Base-by-base conservation (phyloP, 2,113 vertebrate species). In the Crotalus viridis region DNA sequence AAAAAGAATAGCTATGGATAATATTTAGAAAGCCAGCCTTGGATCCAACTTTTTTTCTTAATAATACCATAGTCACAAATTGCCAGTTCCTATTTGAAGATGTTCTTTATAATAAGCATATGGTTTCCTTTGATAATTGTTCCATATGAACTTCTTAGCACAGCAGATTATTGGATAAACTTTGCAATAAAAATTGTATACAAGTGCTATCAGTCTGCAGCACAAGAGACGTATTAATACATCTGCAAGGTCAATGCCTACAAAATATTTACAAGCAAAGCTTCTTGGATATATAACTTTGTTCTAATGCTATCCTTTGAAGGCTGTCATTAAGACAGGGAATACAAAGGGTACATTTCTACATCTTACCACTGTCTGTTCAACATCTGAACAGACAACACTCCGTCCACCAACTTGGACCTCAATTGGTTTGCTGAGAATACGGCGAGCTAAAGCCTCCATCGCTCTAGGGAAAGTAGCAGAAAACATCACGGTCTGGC, bases 401-500 rank as follows among this genome's bases (percentile, higher is more conserved):
- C 99, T 99, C 94, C 99, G 98, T 59, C 99, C 99, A 94, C 99
- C 99, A 33, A 99, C 99, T 97, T 99, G 99, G 92, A 99, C 98
- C 97, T 99, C 99, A 19, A 99, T 97, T 7, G 99, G 99, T 94
- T 99, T 99, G 56, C 97, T 97, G 9, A 99, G 97, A 96, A 99
- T 99, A 94, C 99, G 98, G 10, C 99, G 98, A 92, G 99, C 99
- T 96, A 99, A 96, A 0, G 99, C 99, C 96, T 99, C 99, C 99
- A 99, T 99, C 81, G 99, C 98, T 97, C 99, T 98, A 92, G 99
- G 99, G 54, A 99, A 99, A 61, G 99, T 99, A 92, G 99, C 99
- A 3, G 99, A 99, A 97, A 99, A 99, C 99, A 99, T 99, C 95
- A 99, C 99, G 1, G 99, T 99, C 98, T 99, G 99, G 13, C 99